Conservation (phyloP, 1,140 invertebrate genomes). For the Sycophaga agraensis region DNA sequence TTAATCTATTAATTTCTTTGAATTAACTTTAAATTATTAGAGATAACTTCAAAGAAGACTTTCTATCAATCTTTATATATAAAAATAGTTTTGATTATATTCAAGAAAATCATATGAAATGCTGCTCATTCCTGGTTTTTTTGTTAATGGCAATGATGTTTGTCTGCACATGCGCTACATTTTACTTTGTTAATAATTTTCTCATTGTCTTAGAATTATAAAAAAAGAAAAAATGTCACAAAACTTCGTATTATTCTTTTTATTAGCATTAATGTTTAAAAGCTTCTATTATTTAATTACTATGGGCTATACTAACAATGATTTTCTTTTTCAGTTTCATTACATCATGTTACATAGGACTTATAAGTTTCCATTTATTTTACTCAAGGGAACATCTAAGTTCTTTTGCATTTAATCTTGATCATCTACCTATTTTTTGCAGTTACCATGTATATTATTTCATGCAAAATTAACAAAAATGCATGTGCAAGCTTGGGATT, state of each 20-base stretch:
- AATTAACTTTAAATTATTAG: too few species aligned
- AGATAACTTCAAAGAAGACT: too few species aligned
- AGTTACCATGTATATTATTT: slow-evolving; percentile 6
- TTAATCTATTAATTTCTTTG: too few species aligned
- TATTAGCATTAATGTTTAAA: background rate
- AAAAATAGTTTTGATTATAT: too few species aligned
- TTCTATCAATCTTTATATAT: too few species aligned
- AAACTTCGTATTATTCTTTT: too few species aligned
- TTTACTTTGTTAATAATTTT: slow-evolving; percentile 3
- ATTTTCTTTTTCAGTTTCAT: slow-evolving; percentile 24
- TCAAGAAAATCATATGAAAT: slow-evolving; percentile 9
- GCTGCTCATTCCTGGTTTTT: slow-evolving; percentile 25
- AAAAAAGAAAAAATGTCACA: background rate
- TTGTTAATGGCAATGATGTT: slow-evolving; percentile 17
- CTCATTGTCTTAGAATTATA: background rate
- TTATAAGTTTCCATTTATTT: background rate
- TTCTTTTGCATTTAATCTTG: background rate
- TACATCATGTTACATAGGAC: background rate
- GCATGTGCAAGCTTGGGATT: slow-evolving; percentile 25
- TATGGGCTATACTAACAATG: slow-evolving; percentile 4
- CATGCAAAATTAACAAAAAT: slow-evolving; percentile 21
- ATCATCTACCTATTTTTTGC: slow-evolving; percentile 6
- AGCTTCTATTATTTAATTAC: slow-evolving; percentile 12
- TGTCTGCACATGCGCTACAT: slow-evolving; percentile 14
- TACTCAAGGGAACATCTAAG: slow-evolving; percentile 5